Evolutionary conservation across 2,797 vertebrate species (phyloP).

Genomic region (Semaprochilodus insignis): DNA sequence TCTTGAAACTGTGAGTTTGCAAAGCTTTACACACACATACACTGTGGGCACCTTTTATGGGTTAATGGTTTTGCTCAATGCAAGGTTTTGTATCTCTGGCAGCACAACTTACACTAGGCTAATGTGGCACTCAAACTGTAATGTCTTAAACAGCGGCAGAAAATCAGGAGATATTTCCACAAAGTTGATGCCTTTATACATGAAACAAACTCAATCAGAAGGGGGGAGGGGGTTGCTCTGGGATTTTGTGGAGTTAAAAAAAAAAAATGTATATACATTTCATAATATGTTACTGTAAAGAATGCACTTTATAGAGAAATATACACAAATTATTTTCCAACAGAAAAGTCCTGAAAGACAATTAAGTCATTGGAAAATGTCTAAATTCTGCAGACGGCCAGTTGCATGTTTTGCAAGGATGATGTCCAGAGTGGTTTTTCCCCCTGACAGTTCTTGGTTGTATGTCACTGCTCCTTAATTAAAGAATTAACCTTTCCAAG

Average conservation of each 20-base stretch:
- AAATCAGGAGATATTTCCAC: conserved; percentile 36
- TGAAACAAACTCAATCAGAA: conserved; percentile 35
- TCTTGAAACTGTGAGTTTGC: conserved; percentile 2
- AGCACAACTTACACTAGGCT: conserved; percentile 31
- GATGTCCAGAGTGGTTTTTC: conserved; percentile 66
- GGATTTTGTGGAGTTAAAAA: conserved; percentile 49
- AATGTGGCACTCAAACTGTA: neutral
- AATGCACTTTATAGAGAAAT: conserved; percentile 85
- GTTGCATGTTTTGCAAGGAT: conserved; percentile 66
- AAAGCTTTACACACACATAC: conserved; percentile 8
- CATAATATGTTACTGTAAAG: conserved; percentile 80
- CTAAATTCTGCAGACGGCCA: conserved; percentile 46
- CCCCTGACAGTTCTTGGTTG: conserved; percentile 79
- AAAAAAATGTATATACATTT: conserved; percentile 65
- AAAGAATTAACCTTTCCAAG: conserved; percentile 62
- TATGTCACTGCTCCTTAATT: conserved; percentile 82
- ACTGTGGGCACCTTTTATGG: neutral
- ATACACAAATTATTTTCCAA: conserved; percentile 51
- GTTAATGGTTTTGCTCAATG: conserved; percentile 1
- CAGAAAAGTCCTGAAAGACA: too few relatives aligned
- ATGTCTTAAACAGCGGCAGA: conserved; percentile 10
- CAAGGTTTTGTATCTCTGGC: conserved; percentile 24
- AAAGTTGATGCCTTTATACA: conserved; percentile 32
- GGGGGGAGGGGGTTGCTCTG: conserved; percentile 58
- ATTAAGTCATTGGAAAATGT: conserved; percentile 50